Conservation (phyloP, 2,888 invertebrate genomes). For the Ryuthela nishihirai region DNA sequence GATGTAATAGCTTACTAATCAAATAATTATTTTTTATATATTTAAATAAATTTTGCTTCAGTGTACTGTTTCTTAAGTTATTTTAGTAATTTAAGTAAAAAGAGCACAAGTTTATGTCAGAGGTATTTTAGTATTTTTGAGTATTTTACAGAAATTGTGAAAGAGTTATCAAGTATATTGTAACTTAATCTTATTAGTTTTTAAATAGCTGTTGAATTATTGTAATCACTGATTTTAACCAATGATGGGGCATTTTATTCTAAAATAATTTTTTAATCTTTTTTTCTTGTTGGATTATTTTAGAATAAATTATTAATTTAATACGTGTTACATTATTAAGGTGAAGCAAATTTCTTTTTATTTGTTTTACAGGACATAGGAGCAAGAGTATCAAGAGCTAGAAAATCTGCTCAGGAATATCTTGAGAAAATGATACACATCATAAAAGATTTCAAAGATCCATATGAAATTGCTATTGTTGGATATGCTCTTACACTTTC, state of each 20-base stretch:
- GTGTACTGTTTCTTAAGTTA: too few relatives aligned
- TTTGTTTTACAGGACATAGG: slow-evolving; percentile 55
- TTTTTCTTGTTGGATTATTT: not conserved
- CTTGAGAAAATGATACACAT: slow-evolving; percentile 76
- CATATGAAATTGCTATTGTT: slow-evolving; percentile 82
- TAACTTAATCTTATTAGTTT: not conserved
- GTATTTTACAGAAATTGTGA: not conserved
- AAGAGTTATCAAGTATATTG: not conserved
- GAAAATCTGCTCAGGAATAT: slow-evolving; percentile 71
- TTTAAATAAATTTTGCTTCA: too few relatives aligned
- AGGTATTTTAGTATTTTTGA: not conserved
- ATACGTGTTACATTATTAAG: not conserved
- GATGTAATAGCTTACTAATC: too few relatives aligned
- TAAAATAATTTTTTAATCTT: not conserved
- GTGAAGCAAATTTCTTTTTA: not conserved
- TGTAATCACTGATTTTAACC: not conserved
- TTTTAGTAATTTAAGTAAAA: too few relatives aligned
- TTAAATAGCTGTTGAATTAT: not conserved
- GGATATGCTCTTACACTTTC: slow-evolving; percentile 80
- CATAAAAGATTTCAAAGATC: slow-evolving; percentile 65
- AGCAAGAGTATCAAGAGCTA: slow-evolving; percentile 69
- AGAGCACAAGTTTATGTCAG: too few relatives aligned
- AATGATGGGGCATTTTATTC: not conserved
- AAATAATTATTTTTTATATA: too few relatives aligned
- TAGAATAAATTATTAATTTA: not conserved